phyloP scores from a whole-genome alignment of 2,888 invertebrate genomes.

The Odontocolon sp. region DNA sequence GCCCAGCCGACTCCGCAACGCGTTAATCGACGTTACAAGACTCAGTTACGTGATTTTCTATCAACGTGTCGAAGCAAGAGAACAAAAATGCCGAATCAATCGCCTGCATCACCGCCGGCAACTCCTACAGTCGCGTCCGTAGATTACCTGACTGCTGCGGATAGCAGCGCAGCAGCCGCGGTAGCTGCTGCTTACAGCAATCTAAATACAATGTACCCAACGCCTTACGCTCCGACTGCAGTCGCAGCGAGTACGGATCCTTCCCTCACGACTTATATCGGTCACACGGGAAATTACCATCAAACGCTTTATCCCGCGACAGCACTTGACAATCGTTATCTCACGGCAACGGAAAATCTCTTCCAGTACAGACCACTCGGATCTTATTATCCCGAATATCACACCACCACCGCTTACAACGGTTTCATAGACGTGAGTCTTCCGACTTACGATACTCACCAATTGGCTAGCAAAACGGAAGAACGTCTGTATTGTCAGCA shows the following conservation, averaged over 20 bases:
- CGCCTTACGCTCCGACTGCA: constrained; percentile 89
- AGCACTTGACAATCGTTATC: constrained; percentile 84
- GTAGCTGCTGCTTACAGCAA: constrained; percentile 91
- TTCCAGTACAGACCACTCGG: constrained; percentile 95
- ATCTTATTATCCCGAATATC: constrained; percentile 90
- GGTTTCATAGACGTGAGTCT: constrained; percentile 91
- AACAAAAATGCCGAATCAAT: constrained; percentile 80
- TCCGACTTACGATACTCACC: constrained; percentile 85
- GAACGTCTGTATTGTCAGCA: constrained; percentile 85
- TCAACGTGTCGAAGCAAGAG: constrained; percentile 95
- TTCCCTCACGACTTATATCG: constrained; percentile 85
- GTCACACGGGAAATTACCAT: constrained; percentile 87
- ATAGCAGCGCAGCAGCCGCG: constrained; percentile 84
- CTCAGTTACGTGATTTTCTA: constrained; percentile 94
- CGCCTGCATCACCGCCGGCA: constrained; percentile 83
- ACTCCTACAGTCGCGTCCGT: constrained; percentile 84
- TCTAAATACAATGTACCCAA: constrained; percentile 89
- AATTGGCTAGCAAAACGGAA: constrained; percentile 82
- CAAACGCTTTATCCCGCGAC: constrained; percentile 83
- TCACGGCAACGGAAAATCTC: constrained; percentile 90
- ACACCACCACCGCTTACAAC: constrained; percentile 89
- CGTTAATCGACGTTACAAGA: constrained; percentile 93
- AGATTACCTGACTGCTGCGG: constrained; percentile 85
- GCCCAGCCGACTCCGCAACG: constrained; percentile 88
- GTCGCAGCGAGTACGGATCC: constrained; percentile 87